Conservation (phyloP, 2,113 vertebrate species). For the Psammodynastes pulverulentus region DNA sequence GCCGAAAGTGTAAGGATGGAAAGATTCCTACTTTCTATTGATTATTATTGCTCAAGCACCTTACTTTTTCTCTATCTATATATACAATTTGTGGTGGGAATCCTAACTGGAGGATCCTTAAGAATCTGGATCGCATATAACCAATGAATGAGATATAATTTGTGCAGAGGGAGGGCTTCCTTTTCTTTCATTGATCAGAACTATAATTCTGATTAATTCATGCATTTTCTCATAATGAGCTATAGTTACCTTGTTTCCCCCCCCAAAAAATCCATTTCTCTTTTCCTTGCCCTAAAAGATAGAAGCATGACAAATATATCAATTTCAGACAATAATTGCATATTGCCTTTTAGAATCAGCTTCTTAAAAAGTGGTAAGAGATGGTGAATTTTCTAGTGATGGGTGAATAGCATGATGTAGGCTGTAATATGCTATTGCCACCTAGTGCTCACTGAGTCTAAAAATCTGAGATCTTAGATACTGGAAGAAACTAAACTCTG, state of each 20-base stretch:
- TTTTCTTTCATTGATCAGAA: background rate
- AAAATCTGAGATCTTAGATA: background rate
- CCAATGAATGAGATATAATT: background rate
- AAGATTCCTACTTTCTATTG: background rate
- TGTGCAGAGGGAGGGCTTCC: background rate
- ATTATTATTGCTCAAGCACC: background rate
- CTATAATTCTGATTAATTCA: constrained; percentile 7
- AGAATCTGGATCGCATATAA: background rate
- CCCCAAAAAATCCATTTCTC: background rate
- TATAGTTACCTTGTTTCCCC: background rate
- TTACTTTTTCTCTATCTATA: background rate
- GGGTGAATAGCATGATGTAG: background rate
- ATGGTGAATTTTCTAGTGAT: background rate
- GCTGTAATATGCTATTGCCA: constrained; percentile 49
- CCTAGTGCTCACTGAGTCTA: constrained; percentile 47
- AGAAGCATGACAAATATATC: constrained; percentile 15
- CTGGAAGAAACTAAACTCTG: background rate
- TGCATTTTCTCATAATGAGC: background rate
- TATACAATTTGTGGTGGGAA: background rate
- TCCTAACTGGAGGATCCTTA: background rate
- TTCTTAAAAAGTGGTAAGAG: background rate
- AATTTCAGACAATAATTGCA: constrained; percentile 4
- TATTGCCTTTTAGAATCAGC: background rate
- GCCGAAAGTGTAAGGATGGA: background rate
- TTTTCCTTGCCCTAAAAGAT: background rate